Evolutionary conservation across 2,888 invertebrate genomes (phyloP).

Genomic region (Eupithecia tripunctaria): DNA sequence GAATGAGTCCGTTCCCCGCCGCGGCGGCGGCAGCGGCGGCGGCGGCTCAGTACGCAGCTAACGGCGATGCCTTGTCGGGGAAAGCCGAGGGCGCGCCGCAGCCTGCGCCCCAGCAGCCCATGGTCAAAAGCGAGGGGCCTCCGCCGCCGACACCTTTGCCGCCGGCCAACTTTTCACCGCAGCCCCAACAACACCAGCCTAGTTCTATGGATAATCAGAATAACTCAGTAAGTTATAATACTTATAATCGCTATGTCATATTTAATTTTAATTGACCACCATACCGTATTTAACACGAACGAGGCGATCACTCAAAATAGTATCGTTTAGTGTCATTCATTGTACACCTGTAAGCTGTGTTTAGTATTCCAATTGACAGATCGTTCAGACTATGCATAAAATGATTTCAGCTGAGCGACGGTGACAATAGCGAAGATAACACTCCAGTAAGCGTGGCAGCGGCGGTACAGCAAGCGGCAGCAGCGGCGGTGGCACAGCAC

Average conservation of each 20-base stretch:
- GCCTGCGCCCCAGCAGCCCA: constrained; percentile 71
- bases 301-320: neutral
- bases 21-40: constrained; percentile 86
- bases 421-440: constrained; percentile 83
- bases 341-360: neutral
- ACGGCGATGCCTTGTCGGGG: constrained; percentile 82
- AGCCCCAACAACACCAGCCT: constrained; percentile 71
- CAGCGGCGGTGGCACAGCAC: constrained; percentile 63
- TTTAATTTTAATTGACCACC: neutral
- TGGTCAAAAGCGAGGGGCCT: constrained; percentile 82
- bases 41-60: constrained; percentile 84
- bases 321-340: neutral
- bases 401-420: constrained; percentile 68
- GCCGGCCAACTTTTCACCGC: constrained; percentile 78
- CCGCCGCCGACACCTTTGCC: constrained; percentile 76
- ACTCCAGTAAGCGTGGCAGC: constrained; percentile 81
- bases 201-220: constrained; percentile 86
- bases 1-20: constrained; percentile 90
- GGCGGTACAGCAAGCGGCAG: constrained; percentile 72
- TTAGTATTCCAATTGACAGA: neutral
- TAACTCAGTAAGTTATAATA: constrained; percentile 72
- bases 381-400: neutral
- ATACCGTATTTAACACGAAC: neutral
- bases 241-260: neutral
- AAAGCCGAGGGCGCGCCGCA: constrained; percentile 78